Evolutionary conservation across 2,113 vertebrate species (phyloP).

Genomic region (Solea solea): DNA sequence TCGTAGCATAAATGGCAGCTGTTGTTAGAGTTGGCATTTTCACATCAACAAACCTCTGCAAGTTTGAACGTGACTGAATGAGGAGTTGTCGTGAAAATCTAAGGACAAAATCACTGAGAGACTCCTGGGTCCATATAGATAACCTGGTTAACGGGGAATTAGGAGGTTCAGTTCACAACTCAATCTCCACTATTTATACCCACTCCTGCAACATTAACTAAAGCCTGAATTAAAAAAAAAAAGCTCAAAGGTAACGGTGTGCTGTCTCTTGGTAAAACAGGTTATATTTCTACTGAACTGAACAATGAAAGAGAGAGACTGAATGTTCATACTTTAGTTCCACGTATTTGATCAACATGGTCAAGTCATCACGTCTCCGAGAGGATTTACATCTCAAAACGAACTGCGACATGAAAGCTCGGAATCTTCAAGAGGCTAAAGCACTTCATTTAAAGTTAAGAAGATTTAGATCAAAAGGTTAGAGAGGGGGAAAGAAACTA

Average conservation of each 20-base stretch:
- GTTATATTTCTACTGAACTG: slow-evolving; percentile 41
- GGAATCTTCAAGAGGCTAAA: slow-evolving; percentile 79
- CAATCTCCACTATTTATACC: neutral
- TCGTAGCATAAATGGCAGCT: no score
- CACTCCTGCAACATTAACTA: neutral
- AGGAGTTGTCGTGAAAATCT: no score
- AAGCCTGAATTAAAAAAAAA: slow-evolving; percentile 14
- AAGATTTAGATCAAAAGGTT: slow-evolving; percentile 87
- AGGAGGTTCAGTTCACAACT: neutral
- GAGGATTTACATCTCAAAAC: slow-evolving; percentile 78
- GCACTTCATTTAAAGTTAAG: slow-evolving; percentile 85
- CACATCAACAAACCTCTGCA: no score
- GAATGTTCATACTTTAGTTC: slow-evolving; percentile 56
- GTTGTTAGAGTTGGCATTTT: no score
- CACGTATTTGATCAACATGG: slow-evolving; percentile 56
- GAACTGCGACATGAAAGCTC: slow-evolving; percentile 79
- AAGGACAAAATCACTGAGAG: no score
- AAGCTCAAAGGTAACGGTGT: slow-evolving; percentile 20
- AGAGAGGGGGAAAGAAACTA: slow-evolving; percentile 64
- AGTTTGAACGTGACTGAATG: no score
- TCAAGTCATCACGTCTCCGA: slow-evolving; percentile 71
- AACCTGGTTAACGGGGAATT: neutral
- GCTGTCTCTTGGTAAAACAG: slow-evolving; percentile 24
- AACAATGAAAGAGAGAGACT: slow-evolving; percentile 47
- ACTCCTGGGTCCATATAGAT: no score